Percentiles rank a stretch among this genome's conserved stretches.
Conservation (phyloP, 1,140 invertebrate genomes). For the Monochamus saltuarius region DNA sequence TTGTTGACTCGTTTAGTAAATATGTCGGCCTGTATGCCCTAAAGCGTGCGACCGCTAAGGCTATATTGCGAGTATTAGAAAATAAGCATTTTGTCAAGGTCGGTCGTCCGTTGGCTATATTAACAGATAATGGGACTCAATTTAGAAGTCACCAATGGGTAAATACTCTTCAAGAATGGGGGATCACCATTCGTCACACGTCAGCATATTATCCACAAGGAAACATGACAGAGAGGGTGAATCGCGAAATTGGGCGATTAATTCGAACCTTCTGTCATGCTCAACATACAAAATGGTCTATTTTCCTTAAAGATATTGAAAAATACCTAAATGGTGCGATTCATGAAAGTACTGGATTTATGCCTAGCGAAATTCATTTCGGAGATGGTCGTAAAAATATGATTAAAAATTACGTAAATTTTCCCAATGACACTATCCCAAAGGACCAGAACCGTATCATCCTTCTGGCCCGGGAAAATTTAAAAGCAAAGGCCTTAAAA, state of each 20-base stretch:
- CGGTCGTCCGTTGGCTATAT: neutral
- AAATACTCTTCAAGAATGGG: neutral
- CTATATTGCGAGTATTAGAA: neutral
- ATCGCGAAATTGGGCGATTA: neutral
- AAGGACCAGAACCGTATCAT: neutral
- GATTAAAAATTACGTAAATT: no score
- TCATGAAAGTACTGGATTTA: constrained; percentile 5
- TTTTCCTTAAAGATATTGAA: neutral
- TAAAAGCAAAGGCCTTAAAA: no score
- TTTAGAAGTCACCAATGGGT: neutral
- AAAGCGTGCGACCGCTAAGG: neutral
- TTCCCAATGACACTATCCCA: no score
- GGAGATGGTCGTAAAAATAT: neutral
- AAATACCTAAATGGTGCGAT: neutral
- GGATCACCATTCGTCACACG: neutral
- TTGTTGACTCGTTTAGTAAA: constrained; percentile 1
- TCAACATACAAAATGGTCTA: constrained; percentile 4
- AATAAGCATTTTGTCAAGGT: neutral
- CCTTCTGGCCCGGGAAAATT: neutral
- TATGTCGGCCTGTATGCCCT: neutral
- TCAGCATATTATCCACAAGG: neutral
- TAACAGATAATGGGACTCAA: constrained; percentile 3
- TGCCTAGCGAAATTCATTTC: neutral
- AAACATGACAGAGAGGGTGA: neutral
- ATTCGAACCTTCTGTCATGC: neutral